A percentile compares a stretch with the other conserved stretches of the same genome.
Conservation (phyloP, 2,888 invertebrate species). For the Netelia virgata region DNA sequence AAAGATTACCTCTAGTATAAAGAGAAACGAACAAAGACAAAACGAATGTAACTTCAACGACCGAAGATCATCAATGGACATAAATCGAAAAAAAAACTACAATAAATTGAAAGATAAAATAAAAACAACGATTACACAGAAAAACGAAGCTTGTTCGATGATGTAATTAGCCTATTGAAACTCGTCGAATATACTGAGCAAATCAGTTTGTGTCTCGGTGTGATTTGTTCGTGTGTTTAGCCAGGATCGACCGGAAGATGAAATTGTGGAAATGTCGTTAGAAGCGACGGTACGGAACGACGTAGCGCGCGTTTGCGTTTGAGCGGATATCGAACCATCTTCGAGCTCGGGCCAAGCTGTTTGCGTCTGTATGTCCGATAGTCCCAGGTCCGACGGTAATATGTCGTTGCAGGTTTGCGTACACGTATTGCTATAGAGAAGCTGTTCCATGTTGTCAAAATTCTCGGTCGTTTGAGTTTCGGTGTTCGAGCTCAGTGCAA, state of each 20-base stretch:
- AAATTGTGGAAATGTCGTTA: conserved; percentile 68
- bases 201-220: conserved; percentile 87
- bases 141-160: not conserved
- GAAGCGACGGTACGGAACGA: conserved; percentile 74
- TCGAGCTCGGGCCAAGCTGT: conserved; percentile 87
- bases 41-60: not conserved
- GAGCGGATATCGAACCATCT: conserved; percentile 87
- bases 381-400: conserved; percentile 86
- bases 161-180: conserved; percentile 70
- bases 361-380: conserved; percentile 89
- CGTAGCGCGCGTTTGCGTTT: conserved; percentile 86
- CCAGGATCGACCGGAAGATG: conserved; percentile 76
- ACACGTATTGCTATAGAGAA: conserved; percentile 85
- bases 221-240: conserved; percentile 83
- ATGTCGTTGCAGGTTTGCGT: conserved; percentile 87
- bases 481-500: conserved; percentile 86
- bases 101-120: conserved; percentile 9
- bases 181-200: conserved; percentile 81
- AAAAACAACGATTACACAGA: not conserved
- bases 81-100: not conserved
- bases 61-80: not conserved
- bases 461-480: conserved; percentile 88
- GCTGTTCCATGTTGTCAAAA: conserved; percentile 83
- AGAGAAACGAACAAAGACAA: not conserved
- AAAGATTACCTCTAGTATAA: not conserved